A percentile compares a stretch with the other conserved stretches of the same genome.
Evolutionary conservation across 2,797 vertebrate genomes (phyloP).

Genomic region (Vireo griseus): DNA sequence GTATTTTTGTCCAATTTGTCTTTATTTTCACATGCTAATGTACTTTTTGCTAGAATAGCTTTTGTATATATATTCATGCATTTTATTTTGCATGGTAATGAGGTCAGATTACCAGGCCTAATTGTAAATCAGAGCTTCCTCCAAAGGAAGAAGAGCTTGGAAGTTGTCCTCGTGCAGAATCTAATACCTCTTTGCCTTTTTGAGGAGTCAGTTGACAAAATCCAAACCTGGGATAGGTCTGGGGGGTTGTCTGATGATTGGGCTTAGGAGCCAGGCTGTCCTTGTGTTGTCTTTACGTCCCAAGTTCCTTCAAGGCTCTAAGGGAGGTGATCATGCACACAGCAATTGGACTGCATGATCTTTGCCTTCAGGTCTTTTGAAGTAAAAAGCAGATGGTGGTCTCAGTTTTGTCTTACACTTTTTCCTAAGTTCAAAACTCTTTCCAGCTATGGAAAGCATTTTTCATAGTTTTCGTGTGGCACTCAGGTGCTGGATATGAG

Average conservation of each 20-base stretch:
- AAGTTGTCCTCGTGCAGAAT: not conserved
- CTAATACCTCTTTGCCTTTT: not conserved
- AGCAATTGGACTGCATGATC: not conserved
- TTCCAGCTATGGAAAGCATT: not conserved
- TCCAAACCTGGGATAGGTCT: not conserved
- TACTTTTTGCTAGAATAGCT: not conserved
- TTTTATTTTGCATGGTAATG: not conserved
- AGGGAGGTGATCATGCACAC: not conserved
- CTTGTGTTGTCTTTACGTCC: not conserved
- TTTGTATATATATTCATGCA: not conserved
- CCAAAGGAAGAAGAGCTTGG: not conserved
- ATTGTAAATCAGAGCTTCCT: not conserved
- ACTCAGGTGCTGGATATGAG: not conserved
- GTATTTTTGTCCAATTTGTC: not conserved
- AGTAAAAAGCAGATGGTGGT: not conserved
- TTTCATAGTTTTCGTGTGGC: not conserved
- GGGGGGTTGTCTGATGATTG: not conserved
- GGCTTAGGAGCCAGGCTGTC: fast-evolving
- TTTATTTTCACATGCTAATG: not conserved
- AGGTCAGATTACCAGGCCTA: not conserved
- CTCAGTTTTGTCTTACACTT: not conserved
- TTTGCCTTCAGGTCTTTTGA: not conserved
- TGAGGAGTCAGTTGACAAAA: not conserved
- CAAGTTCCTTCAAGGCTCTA: not conserved
- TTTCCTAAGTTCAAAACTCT: not conserved